Percentiles rank a stretch among this genome's conserved stretches.
phyloP scores from a whole-genome alignment of 1,140 invertebrate species.

The Cephus cinctus region DNA sequence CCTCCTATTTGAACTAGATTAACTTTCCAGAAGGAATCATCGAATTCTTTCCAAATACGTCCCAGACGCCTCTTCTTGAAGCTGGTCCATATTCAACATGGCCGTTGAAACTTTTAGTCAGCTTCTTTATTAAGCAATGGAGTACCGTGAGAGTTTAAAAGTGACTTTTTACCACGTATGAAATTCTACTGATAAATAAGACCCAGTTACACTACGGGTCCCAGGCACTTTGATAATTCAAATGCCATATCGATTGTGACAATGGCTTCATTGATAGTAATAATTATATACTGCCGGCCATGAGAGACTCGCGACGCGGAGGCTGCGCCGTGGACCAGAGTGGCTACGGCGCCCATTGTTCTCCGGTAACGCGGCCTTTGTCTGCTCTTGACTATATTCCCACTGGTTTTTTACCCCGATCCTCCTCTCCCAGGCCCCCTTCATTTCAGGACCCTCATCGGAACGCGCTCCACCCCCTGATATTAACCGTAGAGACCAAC shows the following conservation, averaged over 20 bases:
- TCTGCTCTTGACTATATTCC: constrained; percentile 3
- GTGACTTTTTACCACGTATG: no score
- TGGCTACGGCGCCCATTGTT: constrained; percentile 4
- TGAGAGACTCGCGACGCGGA: constrained; percentile 7
- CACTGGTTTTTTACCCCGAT: background rate
- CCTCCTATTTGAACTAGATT: background rate
- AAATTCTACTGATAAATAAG: no score
- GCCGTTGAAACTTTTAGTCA: no score
- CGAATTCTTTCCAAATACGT: no score
- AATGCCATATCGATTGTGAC: constrained; percentile 14
- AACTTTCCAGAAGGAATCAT: no score
- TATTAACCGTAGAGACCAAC: background rate
- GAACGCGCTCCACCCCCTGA: background rate
- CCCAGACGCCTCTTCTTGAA: no score
- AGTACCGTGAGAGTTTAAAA: no score
- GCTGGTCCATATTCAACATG: no score
- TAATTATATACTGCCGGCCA: constrained; percentile 16
- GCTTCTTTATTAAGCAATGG: no score
- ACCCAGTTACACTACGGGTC: background rate
- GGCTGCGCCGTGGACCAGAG: constrained; percentile 2
- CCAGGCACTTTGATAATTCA: constrained; percentile 1
- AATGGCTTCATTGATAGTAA: constrained; percentile 20
- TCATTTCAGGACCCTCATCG: background rate
- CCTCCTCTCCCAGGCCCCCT: background rate
- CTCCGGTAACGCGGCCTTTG: constrained; percentile 3